A percentile compares a stretch with the other conserved stretches of the same genome.
Conservation (phyloP, 2,113 vertebrate species). For the Galemys pyrenaicus region DNA sequence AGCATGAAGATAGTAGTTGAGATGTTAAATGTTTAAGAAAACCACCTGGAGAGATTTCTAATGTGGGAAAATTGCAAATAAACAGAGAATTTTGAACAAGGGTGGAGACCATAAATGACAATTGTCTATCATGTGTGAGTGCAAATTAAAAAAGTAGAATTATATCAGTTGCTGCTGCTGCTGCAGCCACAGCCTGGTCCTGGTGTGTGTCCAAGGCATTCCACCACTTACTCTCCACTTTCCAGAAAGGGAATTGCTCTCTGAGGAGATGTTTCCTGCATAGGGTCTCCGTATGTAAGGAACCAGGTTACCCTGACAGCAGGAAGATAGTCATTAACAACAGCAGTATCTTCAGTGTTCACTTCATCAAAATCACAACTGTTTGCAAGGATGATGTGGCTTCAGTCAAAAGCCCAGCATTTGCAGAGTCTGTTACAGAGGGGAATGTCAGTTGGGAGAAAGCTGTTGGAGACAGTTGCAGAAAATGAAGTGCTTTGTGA, state of each 20-base stretch:
- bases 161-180: too few species aligned
- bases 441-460: constrained; percentile 99
- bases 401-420: constrained; percentile 96
- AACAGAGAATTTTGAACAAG: too few species aligned
- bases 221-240: too few species aligned
- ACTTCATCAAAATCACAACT: constrained; percentile 93
- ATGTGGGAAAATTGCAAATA: too few species aligned
- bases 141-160: too few species aligned
- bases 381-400: constrained; percentile 92
- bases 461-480: constrained; percentile 96
- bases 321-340: constrained; percentile 78
- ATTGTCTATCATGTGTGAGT: too few species aligned
- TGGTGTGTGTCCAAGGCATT: too few species aligned
- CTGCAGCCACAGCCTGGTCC: too few species aligned
- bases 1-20: background rate
- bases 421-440: constrained; percentile 99
- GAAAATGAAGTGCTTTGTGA: constrained; percentile 99
- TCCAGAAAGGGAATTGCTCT: too few species aligned
- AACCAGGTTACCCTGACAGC: constrained; percentile 84
- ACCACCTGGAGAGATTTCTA: background rate
- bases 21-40: background rate
- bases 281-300: constrained; percentile 85
- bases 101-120: too few species aligned
- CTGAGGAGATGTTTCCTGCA: constrained; percentile 76
- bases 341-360: too few species aligned